Base-by-base conservation (phyloP, 2,888 invertebrate genomes). In the Sarcophaga variegata region DNA sequence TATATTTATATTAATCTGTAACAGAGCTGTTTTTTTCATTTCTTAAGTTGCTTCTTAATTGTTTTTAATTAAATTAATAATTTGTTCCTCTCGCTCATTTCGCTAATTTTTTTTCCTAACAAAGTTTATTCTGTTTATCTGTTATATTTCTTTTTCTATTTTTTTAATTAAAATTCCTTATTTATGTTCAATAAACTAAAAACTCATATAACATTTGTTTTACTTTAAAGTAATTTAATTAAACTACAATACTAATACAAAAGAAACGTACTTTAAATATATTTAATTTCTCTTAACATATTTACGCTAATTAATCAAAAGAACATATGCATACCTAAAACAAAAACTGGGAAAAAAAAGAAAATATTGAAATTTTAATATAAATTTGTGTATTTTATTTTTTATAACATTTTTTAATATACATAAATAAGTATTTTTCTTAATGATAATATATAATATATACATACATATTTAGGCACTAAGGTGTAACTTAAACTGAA, bases 401-500 rank as follows among this genome's bases (percentile, higher is more conserved):
- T 79, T 85, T 79, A 87, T 78, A 83, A 77, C 64, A 81, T 78
- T 83, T 81, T 81, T 79, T 79, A 69, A 76, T 54, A 82, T 80
- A 69, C 63, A 71, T 64, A 81, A 83, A 67, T 64, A 62, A 85
- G 75, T 69, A 64, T 75, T 54, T 79, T 60, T 78, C 64, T 85
- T 74, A n/a, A 49, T 72, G 64, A 37, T 81, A 69, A 47, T 27
- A 12, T 62, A 20, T 37, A 72, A 49, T 27, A 25, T 27, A 47
- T 20, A n/a, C 60, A n/a, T 45, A 71, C 69, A 77, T 79, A 49
- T 84, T 76, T 72, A 84, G 87, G 81, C 84, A 87, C 87, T 84
- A 84, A 76, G 81, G 71, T 87, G 81, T 87, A 87, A 84, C 81
- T 87, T 84, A 84, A 87, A 76, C 49, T 22, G 54, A 77, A 45